Base-by-base conservation (phyloP, 2,113 vertebrate species). In the Calidris pygmaea region DNA sequence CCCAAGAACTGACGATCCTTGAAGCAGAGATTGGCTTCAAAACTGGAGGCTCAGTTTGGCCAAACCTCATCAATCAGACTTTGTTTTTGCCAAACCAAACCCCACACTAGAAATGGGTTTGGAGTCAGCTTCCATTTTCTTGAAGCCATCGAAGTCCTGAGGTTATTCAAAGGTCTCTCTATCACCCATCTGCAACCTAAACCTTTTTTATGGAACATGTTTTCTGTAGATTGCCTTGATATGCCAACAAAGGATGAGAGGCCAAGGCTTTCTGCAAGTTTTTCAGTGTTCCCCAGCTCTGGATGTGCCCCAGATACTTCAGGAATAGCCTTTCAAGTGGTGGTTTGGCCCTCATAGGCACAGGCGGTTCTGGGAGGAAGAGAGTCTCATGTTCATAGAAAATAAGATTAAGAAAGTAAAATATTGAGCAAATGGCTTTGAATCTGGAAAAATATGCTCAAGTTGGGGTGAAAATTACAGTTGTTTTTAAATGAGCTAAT, bases 341-440 rank as follows among this genome's bases (percentile, higher is more conserved):
- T 95, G 96, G 95, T 96, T 96, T 96, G 96, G 95, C 95, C 92
- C 73, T 71, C 4, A 0, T 20, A 95, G 70, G 58, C 73, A 90
- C 70, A 96, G 80, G 91, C 66, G 0, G 62, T 90, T 92, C 86
- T 95, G 90, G 80, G 85, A 97, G 94, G 95, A 96, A 96, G 45
- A 87, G 20, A 87, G 89, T 96, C 89, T 96, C 92, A 96, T 93
- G 86, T 95, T 95, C 80, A 0, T 87, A 94, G 87, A 95, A 96
- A 97, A 96, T 95, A 95, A 96, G 94, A 96, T 96, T 94, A 93
- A 96, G 95, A 93, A 93, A 96, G 43, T 89, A 95, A 97, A 96
- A 96, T 95, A 97, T 94, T 95, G 90, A 96, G 77, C 66, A 90
- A 95, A 95, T 93, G 93, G 95, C 88, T 87, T 92, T 92, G 91